Base-by-base conservation (phyloP, 2,888 invertebrate genomes). In the Dynastes grantii region DNA sequence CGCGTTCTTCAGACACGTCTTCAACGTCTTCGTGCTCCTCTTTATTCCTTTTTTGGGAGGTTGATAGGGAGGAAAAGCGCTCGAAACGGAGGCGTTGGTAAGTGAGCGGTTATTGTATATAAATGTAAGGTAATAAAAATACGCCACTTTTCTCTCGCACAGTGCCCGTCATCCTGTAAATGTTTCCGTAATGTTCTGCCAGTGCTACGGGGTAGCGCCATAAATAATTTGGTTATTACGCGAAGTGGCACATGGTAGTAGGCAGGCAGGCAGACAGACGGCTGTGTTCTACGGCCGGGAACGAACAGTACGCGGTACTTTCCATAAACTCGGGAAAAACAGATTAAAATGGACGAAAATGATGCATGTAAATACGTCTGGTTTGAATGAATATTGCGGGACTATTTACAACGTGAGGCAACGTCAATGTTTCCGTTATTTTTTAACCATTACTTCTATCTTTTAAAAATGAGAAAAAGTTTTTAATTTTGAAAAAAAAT, bases 1-100 rank as follows among this genome's bases (percentile, higher is more conserved):
- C 45, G 85, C 86, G 86, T 86, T 86, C 86, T 86, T 81, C 85
- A 84, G 82, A 84, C 84, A 83, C 84, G 84, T 84, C 84, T 85
- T 85, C 85, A 84, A 16, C 16, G 55, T 55, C n/a, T 16, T n/a
- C 22, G 55, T 22, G 84, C 85, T 83, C 85, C 85, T 86, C 37
- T 65, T 65, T 63, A 6, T 13, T 63, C 13, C 22, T 65, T 16
- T 32, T 16, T 37, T 5, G 32, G 65, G 22, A 45, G 16, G 16
- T 6, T 2, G 16, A 5, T 37, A 45, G 45, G 45, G 11, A 45
- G 45, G 45, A 8, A 45, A 45, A 45, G 8, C 83, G 83, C 84
- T 85, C 84, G 45, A 45, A 45, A 45, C 84, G 84, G 70, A 78
- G 79, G 71, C 78, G 78, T 76, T 76, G 80, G 27, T 71, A 37